Evolutionary conservation across 2,888 invertebrate genomes (phyloP).

Genomic region (Erebia palarica): DNA sequence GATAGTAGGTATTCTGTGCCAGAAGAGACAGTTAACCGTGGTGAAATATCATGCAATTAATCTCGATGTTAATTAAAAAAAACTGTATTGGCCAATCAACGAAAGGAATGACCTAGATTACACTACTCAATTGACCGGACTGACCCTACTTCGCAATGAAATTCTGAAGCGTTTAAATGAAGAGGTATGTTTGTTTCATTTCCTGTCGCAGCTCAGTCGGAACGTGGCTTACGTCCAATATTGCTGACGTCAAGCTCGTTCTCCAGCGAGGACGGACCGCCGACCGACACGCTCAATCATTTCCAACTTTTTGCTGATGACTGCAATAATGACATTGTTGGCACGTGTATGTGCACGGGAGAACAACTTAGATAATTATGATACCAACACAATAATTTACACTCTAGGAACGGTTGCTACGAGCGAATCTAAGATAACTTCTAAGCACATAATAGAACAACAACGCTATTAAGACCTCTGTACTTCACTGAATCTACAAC

Average conservation of each 20-base stretch:
- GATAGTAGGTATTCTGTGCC: no score
- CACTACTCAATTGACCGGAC: not conserved
- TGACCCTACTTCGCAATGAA: not conserved
- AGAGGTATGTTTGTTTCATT: conserved; percentile 56
- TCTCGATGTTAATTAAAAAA: not conserved
- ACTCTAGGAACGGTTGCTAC: not conserved
- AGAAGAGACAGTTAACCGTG: no score
- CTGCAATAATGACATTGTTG: conserved; percentile 65
- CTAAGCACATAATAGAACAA: no score
- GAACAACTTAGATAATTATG: not conserved
- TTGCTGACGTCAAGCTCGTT: conserved; percentile 50
- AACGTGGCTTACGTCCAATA: conserved; percentile 49
- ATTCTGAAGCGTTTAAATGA: conserved; percentile 10
- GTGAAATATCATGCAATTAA: no score
- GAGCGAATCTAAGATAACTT: no score
- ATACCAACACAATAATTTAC: not conserved
- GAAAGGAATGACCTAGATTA: conserved; percentile 3
- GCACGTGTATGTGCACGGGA: conserved; percentile 39
- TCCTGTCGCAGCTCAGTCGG: conserved; percentile 37
- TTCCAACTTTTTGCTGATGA: conserved; percentile 72
- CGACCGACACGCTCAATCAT: conserved; percentile 56
- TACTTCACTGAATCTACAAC: no score
- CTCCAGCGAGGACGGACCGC: conserved; percentile 16
- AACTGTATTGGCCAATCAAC: not conserved
- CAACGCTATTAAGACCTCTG: no score